Percentiles rank a stretch among this genome's conserved stretches.
phyloP scores from a whole-genome alignment of 2,888 invertebrate genomes.

The Monoplex corrugatus region DNA sequence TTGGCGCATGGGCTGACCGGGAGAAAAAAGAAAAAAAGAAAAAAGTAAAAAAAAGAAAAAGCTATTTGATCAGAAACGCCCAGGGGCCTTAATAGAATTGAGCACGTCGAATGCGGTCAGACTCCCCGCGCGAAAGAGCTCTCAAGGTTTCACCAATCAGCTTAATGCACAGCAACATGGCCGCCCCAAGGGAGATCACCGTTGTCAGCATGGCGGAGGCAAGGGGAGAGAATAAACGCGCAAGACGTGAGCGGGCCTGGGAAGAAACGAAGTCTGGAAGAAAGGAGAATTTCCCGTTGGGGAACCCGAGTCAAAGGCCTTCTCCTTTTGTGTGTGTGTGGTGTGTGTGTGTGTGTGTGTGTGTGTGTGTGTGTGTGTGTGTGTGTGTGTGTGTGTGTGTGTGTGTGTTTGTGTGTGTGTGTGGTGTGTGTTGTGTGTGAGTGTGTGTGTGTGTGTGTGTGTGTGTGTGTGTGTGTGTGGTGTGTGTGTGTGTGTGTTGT shows the following conservation, averaged over 20 bases:
- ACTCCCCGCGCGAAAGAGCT: constrained; percentile 47
- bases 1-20: too few relatives aligned
- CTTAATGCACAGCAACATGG: constrained; percentile 47
- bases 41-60: constrained; percentile 16
- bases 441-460: too few relatives aligned
- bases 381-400: too few relatives aligned
- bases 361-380: too few relatives aligned
- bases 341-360: neutral
- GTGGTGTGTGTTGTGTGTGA: neutral
- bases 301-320: neutral
- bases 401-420: neutral
- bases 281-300: neutral
- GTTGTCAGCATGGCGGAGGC: constrained; percentile 19
- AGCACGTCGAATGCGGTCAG: constrained; percentile 46
- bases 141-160: constrained; percentile 48
- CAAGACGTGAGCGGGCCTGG: neutral
- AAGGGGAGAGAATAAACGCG: constrained; percentile 48
- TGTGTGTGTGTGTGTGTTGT: too few relatives aligned
- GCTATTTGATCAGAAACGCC: constrained; percentile 45
- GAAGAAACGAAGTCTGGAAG: neutral
- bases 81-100: constrained; percentile 42
- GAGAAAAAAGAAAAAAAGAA: too few relatives aligned
- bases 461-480: too few relatives aligned
- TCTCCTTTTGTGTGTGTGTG: too few relatives aligned
- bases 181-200: constrained; percentile 37